Evolutionary conservation across 2,797 vertebrate genomes (phyloP), one percentile per base, ranked within the genome.

Genomic region (Lagocephalus sceleratus): DNA sequence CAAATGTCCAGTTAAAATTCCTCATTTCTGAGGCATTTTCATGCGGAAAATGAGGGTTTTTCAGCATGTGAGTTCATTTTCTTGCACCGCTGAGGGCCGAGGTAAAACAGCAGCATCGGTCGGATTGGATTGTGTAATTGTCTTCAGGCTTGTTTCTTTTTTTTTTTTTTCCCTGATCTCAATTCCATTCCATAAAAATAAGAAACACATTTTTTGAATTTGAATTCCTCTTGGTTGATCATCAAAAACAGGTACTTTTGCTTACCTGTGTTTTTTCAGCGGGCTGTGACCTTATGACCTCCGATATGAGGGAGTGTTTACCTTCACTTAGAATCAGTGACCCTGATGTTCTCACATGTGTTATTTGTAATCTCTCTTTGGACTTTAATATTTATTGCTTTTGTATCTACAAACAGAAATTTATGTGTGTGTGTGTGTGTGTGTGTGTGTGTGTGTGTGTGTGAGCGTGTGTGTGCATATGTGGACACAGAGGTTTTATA

Each of bases 171-270:
- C 41, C 42, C 92, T 94, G n/a, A n/a, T 93, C 89, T 90, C 83
- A 84, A 94, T 97, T 98, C 94, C 90, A 93, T 97, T 94, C 93
- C 93, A 90, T 84, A 69, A 91, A 91, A 93, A 94, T 91, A 91
- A 86, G 87, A 91, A 91, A 94, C 95, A 91, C 94, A 95, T 95
- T 93, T 94, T 91, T 92, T 82, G 93, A 78, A 57, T 76, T 75
- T 76, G 50, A 19, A 19, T 90, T 83, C 79, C 46, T 60, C 42
- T 26, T 25, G 23, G 16, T 22, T 26, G 38, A 20, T 43, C 57
- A 39, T 26, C 23, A 35, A 35, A 35, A 35, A 35, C 12, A 35
- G 2, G 11, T 35, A 3, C 4, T 35, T 35, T 35, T 35, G 32
- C 32, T 35, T 14, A 3, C 12, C 32, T 14, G 12, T 35, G 32